Conservation (phyloP, 2,113 vertebrate genomes). For the Synodontis membranacea region DNA sequence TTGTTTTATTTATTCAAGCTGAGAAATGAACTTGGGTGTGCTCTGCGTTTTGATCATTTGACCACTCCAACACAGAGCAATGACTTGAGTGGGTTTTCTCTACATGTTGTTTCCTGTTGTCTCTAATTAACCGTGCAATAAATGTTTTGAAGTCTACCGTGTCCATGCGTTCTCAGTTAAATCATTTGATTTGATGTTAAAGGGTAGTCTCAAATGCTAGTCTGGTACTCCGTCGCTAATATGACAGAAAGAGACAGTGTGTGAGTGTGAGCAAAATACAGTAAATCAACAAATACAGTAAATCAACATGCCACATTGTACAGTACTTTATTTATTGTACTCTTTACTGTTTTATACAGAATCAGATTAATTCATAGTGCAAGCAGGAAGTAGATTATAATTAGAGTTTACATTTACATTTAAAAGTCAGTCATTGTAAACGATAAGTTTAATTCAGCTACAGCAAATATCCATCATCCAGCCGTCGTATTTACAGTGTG, state of each 20-base stretch:
- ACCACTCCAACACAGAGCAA: slow-evolving; percentile 58
- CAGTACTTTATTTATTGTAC: neutral
- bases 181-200: neutral
- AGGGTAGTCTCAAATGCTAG: neutral
- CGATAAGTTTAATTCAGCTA: neutral
- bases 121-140: slow-evolving; percentile 66
- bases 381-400: neutral
- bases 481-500: slow-evolving; percentile 4
- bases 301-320: neutral
- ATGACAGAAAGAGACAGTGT: neutral
- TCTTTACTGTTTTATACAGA: neutral
- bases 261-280: too few relatives aligned
- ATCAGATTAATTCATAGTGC: neutral
- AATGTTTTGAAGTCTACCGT: slow-evolving; percentile 46
- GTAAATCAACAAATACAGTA: too few relatives aligned
- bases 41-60: slow-evolving; percentile 49
- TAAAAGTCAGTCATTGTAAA: neutral
- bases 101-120: slow-evolving; percentile 46
- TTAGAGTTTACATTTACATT: neutral
- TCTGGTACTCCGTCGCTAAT: neutral
- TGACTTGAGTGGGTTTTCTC: slow-evolving; percentile 49
- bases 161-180: neutral
- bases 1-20: slow-evolving; percentile 58
- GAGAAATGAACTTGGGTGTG: slow-evolving; percentile 43
- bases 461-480: neutral